Percentiles rank a stretch among this genome's conserved stretches.
phyloP scores from a whole-genome alignment of 2,888 invertebrate species.

The Hymenopus coronatus region DNA sequence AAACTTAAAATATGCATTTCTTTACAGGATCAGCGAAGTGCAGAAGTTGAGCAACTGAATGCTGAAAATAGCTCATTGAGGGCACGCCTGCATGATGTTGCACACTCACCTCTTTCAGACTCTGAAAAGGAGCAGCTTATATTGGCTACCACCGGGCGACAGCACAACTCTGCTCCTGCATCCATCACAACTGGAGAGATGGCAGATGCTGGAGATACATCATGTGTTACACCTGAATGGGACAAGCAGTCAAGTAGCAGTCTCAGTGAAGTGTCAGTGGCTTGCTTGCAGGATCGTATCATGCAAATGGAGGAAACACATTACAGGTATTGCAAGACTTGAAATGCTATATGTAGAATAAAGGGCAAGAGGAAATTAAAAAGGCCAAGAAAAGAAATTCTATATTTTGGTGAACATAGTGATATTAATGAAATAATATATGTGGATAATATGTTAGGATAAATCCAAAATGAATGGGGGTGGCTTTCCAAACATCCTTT shows the following conservation, averaged over 20 bases:
- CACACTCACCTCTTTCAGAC: slow-evolving; percentile 78
- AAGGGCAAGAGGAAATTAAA: no score
- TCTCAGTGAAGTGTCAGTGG: slow-evolving; percentile 85
- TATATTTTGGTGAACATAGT: no score
- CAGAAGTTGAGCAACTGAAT: slow-evolving; percentile 64
- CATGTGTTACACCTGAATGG: slow-evolving; percentile 82
- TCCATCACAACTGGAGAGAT: slow-evolving; percentile 53
- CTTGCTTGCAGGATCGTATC: slow-evolving; percentile 89
- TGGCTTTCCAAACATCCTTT: no score
- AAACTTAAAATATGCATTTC: background rate
- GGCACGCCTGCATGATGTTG: slow-evolving; percentile 72
- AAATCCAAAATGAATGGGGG: no score
- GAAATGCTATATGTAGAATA: background rate
- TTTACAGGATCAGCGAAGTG: slow-evolving; percentile 43
- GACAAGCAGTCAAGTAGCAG: slow-evolving; percentile 87
- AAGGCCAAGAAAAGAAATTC: no score
- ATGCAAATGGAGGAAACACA: slow-evolving; percentile 91
- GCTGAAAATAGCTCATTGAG: slow-evolving; percentile 69
- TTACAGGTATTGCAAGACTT: slow-evolving; percentile 55
- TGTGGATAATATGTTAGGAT: no score
- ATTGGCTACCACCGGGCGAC: slow-evolving; percentile 60
- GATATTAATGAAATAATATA: no score
- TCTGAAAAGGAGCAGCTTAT: slow-evolving; percentile 78
- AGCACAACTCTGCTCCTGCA: slow-evolving; percentile 74
- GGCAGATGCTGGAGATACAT: slow-evolving; percentile 49